Base-by-base conservation (phyloP, 2,797 vertebrate species). In the Phrynocephalus guinanensis region DNA sequence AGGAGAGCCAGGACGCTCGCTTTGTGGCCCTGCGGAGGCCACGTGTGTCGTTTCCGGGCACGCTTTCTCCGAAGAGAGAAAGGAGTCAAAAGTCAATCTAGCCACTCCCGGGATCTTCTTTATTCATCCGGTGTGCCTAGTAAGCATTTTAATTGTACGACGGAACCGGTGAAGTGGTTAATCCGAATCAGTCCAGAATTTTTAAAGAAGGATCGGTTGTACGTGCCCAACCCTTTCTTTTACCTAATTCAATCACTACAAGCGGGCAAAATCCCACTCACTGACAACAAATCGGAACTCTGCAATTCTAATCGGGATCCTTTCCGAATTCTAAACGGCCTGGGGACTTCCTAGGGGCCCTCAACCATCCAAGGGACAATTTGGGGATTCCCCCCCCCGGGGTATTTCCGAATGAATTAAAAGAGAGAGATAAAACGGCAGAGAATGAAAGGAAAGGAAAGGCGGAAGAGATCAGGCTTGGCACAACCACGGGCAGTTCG, bases 391-490 rank as follows among this genome's bases (percentile, higher is more conserved):
- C 52, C 18, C 2, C 18, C 16, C 33, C 33, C 33, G 60, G 60
- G 60, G 52, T 2, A 56, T 6, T 56, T 56, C 52, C 52, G 52
- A 56, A 56, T 11, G 6, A 56, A 56, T 56, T 56, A 56, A 56
- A 56, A 3, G 52, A 56, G 13, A 56, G 52, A 56, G 13, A 56
- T 1, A 56, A 56, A 56, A 8, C 52, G 9, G 52, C 13, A 56
- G 8, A 22, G 38, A 22, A 16, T 88, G 89, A 89, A 63, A 60
- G 0, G 70, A 85, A 91, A 80, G 0, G 86, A 86, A 92, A 88
- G 89, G 52, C 52, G 52, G 52, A 56, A 56, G 52, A 11, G 52
- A 56, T 56, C 52, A 91, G n/a, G 83, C 88, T 82, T 88, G 92
- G 89, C 91, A 56, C 76, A 79, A 87, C 82, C 84, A 87, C 79